Conservation (phyloP, 1,140 invertebrate genomes). For the Atta colombica region DNA sequence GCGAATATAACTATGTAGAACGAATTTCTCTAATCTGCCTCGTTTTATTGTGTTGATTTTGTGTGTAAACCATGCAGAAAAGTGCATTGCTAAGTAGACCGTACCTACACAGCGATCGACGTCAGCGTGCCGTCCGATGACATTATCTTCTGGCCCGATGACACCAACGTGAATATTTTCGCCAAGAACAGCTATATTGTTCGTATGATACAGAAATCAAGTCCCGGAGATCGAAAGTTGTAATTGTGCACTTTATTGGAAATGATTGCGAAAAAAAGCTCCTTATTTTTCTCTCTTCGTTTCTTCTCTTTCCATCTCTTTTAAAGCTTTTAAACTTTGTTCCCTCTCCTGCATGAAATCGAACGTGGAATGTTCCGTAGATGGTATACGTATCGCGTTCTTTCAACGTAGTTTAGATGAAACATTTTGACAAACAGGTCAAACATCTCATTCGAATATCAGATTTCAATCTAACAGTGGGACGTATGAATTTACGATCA, state of each 20-base stretch:
- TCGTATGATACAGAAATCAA: not conserved
- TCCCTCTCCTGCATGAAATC: not conserved
- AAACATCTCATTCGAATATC: conserved; percentile 34
- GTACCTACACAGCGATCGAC: conserved; percentile 51
- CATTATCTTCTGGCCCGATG: conserved; percentile 34
- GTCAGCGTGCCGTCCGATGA: conserved; percentile 52
- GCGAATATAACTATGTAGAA: conserved; percentile 69
- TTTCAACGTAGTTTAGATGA: not conserved
- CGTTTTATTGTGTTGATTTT: conserved; percentile 68
- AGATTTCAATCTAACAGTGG: conserved; percentile 30
- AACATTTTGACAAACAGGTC: conserved; percentile 42
- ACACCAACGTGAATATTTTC: conserved; percentile 17
- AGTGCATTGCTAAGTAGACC: conserved; percentile 70
- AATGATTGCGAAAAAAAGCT: not conserved
- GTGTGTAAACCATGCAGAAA: conserved; percentile 72
- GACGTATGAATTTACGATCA: conserved; percentile 34
- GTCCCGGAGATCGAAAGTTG: not conserved
- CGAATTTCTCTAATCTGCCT: conserved; percentile 73
- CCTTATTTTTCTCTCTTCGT: not conserved
- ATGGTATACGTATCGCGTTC: not conserved
- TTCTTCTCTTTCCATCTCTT: not conserved
- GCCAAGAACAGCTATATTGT: not conserved
- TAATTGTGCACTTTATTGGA: not conserved
- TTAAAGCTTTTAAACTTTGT: not conserved
- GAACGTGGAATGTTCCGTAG: not conserved